Percentiles rank a stretch among this genome's conserved stretches.
Conservation (phyloP, 2,888 invertebrate genomes). For the Phortica magna region DNA sequence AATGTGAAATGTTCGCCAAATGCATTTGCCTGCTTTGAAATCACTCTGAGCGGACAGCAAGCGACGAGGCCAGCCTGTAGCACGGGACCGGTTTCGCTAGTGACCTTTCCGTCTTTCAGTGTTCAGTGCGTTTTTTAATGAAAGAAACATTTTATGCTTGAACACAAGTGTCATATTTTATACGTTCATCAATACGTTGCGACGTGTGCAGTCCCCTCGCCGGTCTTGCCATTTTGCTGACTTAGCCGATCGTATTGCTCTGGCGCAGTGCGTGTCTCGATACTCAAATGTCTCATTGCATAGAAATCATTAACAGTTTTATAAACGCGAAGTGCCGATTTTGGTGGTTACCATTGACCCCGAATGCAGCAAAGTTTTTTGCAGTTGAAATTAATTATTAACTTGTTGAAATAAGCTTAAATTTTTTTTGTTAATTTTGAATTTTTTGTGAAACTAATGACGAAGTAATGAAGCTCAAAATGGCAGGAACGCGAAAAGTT, state of each 20-base stretch:
- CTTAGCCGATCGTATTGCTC: too few relatives aligned
- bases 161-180: neutral
- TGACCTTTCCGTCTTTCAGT: conserved; percentile 11
- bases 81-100: conserved; percentile 19
- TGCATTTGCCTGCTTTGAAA: neutral
- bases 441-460: neutral
- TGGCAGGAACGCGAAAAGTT: too few relatives aligned
- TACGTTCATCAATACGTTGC: neutral
- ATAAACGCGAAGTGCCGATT: neutral
- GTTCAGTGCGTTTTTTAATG: conserved; percentile 48
- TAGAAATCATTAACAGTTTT: neutral
- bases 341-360: neutral
- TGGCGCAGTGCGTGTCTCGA: neutral
- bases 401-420: neutral
- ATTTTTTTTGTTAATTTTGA: neutral
- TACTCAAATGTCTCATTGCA: neutral
- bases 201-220: neutral
- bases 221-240: neutral
- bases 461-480: too few relatives aligned
- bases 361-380: conserved; percentile 32
- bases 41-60: neutral
- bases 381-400: conserved; percentile 26
- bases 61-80: neutral
- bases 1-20: neutral
- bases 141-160: conserved; percentile 36